Evolutionary conservation across 2,113 vertebrate species (phyloP).

Genomic region (Pelvicachromis taeniatus): DNA sequence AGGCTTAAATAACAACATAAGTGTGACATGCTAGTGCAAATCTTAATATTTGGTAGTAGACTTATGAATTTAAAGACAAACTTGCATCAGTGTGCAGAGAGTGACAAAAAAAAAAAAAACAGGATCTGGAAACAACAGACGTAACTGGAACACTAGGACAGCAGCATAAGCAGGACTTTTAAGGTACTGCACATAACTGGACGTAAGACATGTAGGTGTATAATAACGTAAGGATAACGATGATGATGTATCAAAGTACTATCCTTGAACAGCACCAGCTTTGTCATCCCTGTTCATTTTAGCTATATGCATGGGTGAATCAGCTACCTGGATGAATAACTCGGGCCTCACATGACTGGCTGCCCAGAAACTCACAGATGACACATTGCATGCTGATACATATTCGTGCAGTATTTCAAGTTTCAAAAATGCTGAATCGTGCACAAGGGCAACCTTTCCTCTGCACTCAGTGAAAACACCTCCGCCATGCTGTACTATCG

Average conservation of each 20-base stretch:
- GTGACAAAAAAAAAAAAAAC: background rate
- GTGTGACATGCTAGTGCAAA: background rate
- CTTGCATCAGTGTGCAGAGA: fast-evolving
- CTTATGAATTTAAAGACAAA: background rate
- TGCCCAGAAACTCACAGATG: background rate
- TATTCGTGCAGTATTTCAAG: background rate
- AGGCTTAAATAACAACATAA: background rate
- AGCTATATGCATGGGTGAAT: background rate
- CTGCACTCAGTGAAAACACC: conserved; percentile 20
- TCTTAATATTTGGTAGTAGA: background rate
- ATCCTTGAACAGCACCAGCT: background rate
- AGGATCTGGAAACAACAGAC: background rate
- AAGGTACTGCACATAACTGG: background rate
- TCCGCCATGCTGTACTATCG: conserved; percentile 13
- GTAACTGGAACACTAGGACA: background rate
- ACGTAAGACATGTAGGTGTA: background rate
- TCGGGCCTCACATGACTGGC: background rate
- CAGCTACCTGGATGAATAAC: conserved; percentile 1
- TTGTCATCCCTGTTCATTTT: background rate
- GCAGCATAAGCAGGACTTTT: background rate
- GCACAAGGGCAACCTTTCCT: conserved; percentile 26
- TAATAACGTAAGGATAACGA: background rate
- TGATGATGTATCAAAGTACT: background rate
- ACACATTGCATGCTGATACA: background rate
- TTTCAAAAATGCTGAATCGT: conserved; percentile 38